Conservation (phyloP, 2,888 invertebrate genomes). For the Fabriciana adippe region DNA sequence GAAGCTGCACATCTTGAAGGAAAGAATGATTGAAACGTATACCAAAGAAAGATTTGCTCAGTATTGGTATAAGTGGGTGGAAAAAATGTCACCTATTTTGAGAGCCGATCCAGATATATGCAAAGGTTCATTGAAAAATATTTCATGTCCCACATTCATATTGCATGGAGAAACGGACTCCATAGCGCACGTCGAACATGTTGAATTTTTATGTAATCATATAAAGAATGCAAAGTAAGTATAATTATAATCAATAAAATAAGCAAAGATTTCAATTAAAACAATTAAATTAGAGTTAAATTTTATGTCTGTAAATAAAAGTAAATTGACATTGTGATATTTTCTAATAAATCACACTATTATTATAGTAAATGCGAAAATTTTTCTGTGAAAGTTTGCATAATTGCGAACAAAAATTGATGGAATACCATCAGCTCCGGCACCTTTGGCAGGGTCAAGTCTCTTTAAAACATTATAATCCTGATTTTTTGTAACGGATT, state of each 20-base stretch:
- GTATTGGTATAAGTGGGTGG: conserved; percentile 86
- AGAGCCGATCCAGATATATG: conserved; percentile 83
- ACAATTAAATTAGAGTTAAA: too few relatives aligned
- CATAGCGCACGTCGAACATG: conserved; percentile 11
- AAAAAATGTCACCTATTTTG: conserved; percentile 63
- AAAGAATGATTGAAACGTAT: conserved; percentile 85
- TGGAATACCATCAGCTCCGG: too few relatives aligned
- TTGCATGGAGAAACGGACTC: conserved; percentile 25
- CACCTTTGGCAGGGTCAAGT: too few relatives aligned
- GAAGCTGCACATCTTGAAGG: conserved; percentile 85
- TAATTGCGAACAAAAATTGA: too few relatives aligned
- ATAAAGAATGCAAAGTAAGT: conserved; percentile 32
- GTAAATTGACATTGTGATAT: too few relatives aligned
- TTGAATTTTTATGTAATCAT: conserved; percentile 13
- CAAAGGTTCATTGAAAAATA: conserved; percentile 77
- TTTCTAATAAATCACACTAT: too few relatives aligned
- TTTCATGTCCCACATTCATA: conserved; percentile 68
- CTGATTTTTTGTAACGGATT: too few relatives aligned
- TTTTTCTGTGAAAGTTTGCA: too few relatives aligned
- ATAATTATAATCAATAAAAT: not conserved
- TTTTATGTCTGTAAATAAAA: too few relatives aligned
- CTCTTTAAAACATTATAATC: too few relatives aligned
- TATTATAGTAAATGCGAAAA: too few relatives aligned
- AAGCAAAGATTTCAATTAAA: too few relatives aligned
- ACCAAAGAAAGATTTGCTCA: conserved; percentile 84